Evolutionary conservation across 2,113 vertebrate species (phyloP).

Genomic region (Phylloscopus trochiloides): DNA sequence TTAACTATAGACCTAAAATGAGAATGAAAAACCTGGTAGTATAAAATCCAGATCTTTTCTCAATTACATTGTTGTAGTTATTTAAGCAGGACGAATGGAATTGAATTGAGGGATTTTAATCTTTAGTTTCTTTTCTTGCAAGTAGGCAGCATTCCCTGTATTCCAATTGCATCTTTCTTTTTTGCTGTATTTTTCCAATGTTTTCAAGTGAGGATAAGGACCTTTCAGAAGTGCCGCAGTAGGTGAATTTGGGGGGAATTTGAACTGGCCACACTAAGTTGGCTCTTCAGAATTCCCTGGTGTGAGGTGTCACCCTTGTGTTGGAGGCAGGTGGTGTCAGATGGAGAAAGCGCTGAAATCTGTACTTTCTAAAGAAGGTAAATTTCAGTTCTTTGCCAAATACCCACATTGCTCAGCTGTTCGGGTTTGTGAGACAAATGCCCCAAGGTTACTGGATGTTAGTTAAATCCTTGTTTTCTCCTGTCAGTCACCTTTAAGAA

Average conservation of each 20-base stretch:
- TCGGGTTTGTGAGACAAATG: constrained; percentile 1
- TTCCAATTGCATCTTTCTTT: neutral
- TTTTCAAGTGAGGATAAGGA: neutral
- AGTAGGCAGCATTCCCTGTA: neutral
- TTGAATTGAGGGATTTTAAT: neutral
- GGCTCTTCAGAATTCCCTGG: constrained; percentile 23
- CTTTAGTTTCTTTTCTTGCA: neutral
- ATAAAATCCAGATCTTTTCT: neutral
- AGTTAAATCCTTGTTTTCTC: constrained; percentile 12
- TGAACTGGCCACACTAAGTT: neutral
- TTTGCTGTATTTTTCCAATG: neutral
- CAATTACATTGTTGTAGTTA: neutral
- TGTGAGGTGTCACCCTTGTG: constrained; percentile 17
- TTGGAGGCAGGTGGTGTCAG: constrained; percentile 13
- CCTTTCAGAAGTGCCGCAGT: neutral
- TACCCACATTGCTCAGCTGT: constrained; percentile 18
- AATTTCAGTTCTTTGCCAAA: constrained; percentile 37
- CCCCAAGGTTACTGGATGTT: constrained; percentile 40
- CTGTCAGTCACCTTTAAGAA: constrained; percentile 49
- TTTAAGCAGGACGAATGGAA: neutral
- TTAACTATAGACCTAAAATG: neutral
- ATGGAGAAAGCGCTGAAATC: constrained; percentile 20
- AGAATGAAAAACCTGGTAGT: neutral
- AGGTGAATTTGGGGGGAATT: neutral
- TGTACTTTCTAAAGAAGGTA: constrained; percentile 47